Percentiles rank a stretch among this genome's conserved stretches.
Evolutionary conservation across 2,113 vertebrate genomes (phyloP).

Genomic region (Brachionichthys hirsutus): DNA sequence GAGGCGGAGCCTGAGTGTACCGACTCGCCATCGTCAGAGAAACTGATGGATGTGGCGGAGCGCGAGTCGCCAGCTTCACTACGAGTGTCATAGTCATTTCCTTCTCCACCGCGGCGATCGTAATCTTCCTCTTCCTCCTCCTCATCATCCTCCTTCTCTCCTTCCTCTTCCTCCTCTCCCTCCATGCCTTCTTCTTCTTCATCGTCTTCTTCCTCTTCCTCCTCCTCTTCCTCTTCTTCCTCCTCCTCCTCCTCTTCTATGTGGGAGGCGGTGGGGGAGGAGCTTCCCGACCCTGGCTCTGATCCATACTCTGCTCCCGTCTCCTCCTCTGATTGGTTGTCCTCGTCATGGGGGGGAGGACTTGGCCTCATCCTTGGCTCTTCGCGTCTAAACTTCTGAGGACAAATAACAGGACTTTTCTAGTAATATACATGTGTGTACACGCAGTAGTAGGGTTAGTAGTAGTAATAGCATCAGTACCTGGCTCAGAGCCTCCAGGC

Average conservation of each 20-base stretch:
- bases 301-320: constrained; percentile 82
- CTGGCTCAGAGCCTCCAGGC: constrained; percentile 44
- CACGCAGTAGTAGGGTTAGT: not conserved
- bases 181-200: constrained; percentile 65
- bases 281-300: constrained; percentile 87
- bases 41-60: constrained; percentile 89
- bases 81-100: constrained; percentile 91
- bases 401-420: not conserved
- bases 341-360: constrained; percentile 85
- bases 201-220: constrained; percentile 62
- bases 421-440: not conserved
- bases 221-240: constrained; percentile 71
- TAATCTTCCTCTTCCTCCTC: constrained; percentile 88
- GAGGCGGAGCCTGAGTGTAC: constrained; percentile 89
- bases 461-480: constrained; percentile 11
- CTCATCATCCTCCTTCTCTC: constrained; percentile 78
- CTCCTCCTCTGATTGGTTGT: constrained; percentile 80
- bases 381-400: constrained; percentile 82
- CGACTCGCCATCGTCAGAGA: constrained; percentile 91
- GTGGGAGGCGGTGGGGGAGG: constrained; percentile 84
- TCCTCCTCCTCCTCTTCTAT: constrained; percentile 76
- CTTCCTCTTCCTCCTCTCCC: constrained; percentile 83
- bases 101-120: constrained; percentile 82
- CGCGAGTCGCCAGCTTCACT: constrained; percentile 97
- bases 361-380: constrained; percentile 77